phyloP scores from a whole-genome alignment of 2,113 vertebrate genomes.

The Uropsilus gracilis region DNA sequence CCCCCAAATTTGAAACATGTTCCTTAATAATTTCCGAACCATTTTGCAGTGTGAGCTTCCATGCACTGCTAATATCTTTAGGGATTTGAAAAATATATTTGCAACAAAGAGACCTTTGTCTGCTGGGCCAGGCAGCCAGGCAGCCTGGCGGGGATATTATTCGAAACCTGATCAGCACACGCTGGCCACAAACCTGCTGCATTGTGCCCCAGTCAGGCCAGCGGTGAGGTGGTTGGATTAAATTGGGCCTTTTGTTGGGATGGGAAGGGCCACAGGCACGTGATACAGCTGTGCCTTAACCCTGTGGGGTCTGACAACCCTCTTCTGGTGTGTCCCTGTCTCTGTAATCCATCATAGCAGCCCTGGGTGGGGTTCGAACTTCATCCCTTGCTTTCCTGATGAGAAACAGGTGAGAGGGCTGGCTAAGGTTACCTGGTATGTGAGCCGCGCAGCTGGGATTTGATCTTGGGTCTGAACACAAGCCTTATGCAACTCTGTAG shows the following conservation, averaged over 20 bases:
- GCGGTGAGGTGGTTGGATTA: slow-evolving; percentile 68
- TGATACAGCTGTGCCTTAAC: slow-evolving; percentile 57
- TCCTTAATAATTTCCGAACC: slow-evolving; percentile 82
- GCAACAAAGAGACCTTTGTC: slow-evolving; percentile 86
- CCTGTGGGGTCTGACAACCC: background rate
- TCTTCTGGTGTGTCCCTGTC: background rate
- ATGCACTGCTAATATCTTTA: slow-evolving; percentile 81
- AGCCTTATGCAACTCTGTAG: background rate
- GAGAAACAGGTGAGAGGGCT: background rate
- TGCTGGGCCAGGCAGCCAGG: slow-evolving; percentile 68
- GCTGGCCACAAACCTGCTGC: slow-evolving; percentile 64
- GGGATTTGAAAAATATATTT: slow-evolving; percentile 75
- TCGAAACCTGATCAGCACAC: slow-evolving; percentile 82
- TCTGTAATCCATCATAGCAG: background rate
- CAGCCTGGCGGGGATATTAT: slow-evolving; percentile 79
- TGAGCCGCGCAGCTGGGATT: background rate
- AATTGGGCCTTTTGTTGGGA: slow-evolving; percentile 76
- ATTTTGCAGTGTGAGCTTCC: slow-evolving; percentile 77
- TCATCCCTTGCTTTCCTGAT: background rate
- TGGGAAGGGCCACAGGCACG: slow-evolving; percentile 23
- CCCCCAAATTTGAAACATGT: slow-evolving; percentile 70
- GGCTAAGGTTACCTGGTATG: background rate
- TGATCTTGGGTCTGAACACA: background rate
- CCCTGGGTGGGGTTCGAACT: no score
- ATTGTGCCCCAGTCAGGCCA: slow-evolving; percentile 68